phyloP scores from a whole-genome alignment of 2,888 invertebrate genomes.

The Graphium colonna region DNA sequence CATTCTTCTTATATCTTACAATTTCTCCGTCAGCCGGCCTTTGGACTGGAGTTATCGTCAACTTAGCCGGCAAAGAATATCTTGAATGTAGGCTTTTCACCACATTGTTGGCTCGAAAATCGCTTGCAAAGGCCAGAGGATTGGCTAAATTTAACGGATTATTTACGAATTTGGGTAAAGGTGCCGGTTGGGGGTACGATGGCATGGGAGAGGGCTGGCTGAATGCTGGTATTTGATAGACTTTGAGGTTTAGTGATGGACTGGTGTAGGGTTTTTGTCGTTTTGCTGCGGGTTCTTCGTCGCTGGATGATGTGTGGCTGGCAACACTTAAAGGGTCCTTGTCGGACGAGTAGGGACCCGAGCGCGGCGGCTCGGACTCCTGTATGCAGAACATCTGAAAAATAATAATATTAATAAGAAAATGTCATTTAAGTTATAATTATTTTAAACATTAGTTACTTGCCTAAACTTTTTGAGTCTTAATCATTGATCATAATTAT shows the following conservation, averaged over 20 bases:
- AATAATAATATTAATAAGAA: no score
- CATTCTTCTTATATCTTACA: conserved; percentile 70
- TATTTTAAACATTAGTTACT: no score
- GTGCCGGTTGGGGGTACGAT: conserved; percentile 51
- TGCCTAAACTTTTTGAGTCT: no score
- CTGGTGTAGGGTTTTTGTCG: conserved; percentile 49
- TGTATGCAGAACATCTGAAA: conserved; percentile 71
- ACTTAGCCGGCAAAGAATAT: conserved; percentile 59
- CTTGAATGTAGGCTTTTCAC: conserved; percentile 59
- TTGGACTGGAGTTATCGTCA: conserved; percentile 60
- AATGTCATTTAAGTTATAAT: no score
- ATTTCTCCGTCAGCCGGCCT: conserved; percentile 47
- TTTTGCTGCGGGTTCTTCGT: conserved; percentile 62
- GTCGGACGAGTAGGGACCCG: conserved; percentile 52
- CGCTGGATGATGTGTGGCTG: conserved; percentile 55
- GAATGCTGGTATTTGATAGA: conserved; percentile 67
- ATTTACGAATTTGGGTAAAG: conserved; percentile 65
- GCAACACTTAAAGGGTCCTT: conserved; percentile 42
- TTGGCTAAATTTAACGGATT: conserved; percentile 68
- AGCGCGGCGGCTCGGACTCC: conserved; percentile 56
- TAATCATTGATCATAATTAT: no score
- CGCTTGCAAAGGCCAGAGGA: conserved; percentile 53
- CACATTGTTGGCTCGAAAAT: conserved; percentile 48
- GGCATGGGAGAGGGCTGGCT: conserved; percentile 57
- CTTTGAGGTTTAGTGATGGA: conserved; percentile 62